Evolutionary conservation across 2,888 invertebrate genomes (phyloP).

Genomic region (Arrhopalites spinosus): DNA sequence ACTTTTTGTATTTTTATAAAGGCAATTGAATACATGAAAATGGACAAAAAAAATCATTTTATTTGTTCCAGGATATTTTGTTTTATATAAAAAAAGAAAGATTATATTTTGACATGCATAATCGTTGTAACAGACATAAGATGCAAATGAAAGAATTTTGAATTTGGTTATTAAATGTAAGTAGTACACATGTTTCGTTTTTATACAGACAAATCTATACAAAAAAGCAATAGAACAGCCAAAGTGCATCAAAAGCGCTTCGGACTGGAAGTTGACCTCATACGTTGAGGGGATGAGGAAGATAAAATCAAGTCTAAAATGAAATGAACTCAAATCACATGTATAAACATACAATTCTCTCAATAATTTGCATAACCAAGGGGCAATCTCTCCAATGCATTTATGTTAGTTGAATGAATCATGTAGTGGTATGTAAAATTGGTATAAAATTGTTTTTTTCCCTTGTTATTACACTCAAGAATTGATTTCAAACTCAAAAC

Average conservation of each 20-base stretch:
- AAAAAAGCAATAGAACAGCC: too few relatives aligned
- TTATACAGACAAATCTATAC: too few relatives aligned
- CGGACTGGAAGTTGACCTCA: constrained; percentile 4
- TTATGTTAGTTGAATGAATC: neutral
- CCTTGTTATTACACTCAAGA: constrained; percentile 3
- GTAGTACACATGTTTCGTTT: constrained; percentile 1
- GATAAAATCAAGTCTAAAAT: neutral
- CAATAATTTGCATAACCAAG: neutral
- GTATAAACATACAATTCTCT: constrained; percentile 1
- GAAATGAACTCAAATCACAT: neutral
- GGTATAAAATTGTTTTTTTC: constrained; percentile 21
- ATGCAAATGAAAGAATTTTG: constrained; percentile 14
- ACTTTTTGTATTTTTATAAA: neutral
- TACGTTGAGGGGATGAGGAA: neutral
- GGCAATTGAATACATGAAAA: too few relatives aligned
- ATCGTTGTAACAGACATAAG: neutral
- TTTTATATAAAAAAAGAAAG: too few relatives aligned
- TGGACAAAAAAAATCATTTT: too few relatives aligned
- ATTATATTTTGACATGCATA: neutral
- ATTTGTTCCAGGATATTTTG: too few relatives aligned
- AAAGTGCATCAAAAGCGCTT: too few relatives aligned
- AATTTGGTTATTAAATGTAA: neutral
- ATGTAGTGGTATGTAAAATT: constrained; percentile 4
- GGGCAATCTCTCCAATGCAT: neutral
- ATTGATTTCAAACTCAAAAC: constrained; percentile 19